Evolutionary conservation across 1,140 invertebrate genomes (phyloP).

Genomic region (Cyrtorhinus lividipennis): DNA sequence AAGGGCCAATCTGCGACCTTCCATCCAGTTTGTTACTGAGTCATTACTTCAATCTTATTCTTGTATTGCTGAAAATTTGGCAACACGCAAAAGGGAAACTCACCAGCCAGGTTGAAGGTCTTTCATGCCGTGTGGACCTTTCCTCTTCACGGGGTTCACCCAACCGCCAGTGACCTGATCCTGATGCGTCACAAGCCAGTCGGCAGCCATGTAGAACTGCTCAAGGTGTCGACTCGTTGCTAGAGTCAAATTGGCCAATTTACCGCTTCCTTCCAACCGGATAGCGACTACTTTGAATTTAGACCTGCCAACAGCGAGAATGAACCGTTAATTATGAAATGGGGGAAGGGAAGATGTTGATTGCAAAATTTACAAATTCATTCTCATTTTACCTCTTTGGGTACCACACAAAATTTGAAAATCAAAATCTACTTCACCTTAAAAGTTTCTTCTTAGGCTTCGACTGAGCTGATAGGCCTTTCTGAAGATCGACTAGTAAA

Average conservation of each 20-base stretch:
- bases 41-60: too few species aligned
- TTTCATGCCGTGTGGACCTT: conserved; percentile 56
- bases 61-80: too few species aligned
- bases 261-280: conserved; percentile 57
- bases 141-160: conserved; percentile 70
- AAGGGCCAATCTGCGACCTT: too few species aligned
- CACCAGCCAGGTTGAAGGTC: conserved; percentile 73
- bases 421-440: too few species aligned
- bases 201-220: conserved; percentile 81
- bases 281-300: conserved; percentile 39
- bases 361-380: too few species aligned
- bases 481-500: conserved; percentile 79
- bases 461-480: conserved; percentile 51
- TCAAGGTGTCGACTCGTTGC: conserved; percentile 70
- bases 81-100: too few species aligned
- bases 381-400: too few species aligned
- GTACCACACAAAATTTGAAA: too few species aligned
- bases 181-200: conserved; percentile 86
- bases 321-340: not conserved
- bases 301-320: conserved; percentile 2
- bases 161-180: conserved; percentile 67
- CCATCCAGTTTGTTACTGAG: too few species aligned
- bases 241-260: conserved; percentile 66
- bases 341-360: not conserved
- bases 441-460: conserved; percentile 54